phyloP scores from a whole-genome alignment of 2,888 invertebrate species.

The Eulithis testata region DNA sequence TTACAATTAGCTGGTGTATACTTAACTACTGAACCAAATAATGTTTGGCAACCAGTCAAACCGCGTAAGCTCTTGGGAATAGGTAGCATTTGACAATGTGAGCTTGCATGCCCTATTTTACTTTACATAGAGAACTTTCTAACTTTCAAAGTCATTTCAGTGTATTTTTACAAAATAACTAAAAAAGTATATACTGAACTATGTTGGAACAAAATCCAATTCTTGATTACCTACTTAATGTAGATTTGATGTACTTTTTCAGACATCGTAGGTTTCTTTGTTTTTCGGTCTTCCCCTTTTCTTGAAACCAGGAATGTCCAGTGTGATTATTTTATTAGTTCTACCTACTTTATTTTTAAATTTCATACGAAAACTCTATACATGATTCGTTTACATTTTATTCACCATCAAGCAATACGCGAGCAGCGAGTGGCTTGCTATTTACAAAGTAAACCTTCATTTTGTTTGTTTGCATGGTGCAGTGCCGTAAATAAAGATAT shows the following conservation, averaged over 20 bases:
- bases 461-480: slow-evolving; percentile 16
- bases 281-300: no score
- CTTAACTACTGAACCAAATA: slow-evolving; percentile 2
- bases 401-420: neutral
- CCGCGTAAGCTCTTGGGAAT: slow-evolving; percentile 14
- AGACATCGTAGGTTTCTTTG: no score
- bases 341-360: no score
- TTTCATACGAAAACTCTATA: no score
- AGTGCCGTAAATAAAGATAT: slow-evolving; percentile 32
- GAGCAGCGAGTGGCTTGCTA: neutral
- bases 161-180: neutral
- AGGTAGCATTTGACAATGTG: neutral
- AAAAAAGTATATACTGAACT: no score
- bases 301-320: no score
- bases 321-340: no score
- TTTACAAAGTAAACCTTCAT: slow-evolving; percentile 4
- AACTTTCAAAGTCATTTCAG: neutral
- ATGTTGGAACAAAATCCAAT: no score
- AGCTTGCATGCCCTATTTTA: neutral
- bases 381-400: neutral
- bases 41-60: slow-evolving; percentile 23
- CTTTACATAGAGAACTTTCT: neutral
- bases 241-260: no score
- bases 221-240: no score
- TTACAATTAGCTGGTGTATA: slow-evolving; percentile 8